Conservation (phyloP, 1,140 invertebrate species). For the Dufourea novaeangliae region DNA sequence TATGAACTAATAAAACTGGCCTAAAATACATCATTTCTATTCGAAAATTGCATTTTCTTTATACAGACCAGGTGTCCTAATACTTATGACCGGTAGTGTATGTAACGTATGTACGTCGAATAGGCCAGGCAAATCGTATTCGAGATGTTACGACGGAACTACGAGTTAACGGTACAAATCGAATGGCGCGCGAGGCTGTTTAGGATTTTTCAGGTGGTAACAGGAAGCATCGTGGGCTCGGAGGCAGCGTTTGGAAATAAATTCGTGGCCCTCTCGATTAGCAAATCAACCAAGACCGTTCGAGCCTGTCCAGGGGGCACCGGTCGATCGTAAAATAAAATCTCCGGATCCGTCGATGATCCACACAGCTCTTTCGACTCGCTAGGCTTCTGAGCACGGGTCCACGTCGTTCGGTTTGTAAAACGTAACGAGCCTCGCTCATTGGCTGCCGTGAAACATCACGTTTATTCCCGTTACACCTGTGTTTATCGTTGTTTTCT, state of each 20-base stretch:
- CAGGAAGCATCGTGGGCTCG: slow-evolving; percentile 51
- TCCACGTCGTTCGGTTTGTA: not conserved
- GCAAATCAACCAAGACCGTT: slow-evolving; percentile 2
- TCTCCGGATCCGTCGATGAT: not conserved
- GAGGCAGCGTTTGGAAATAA: slow-evolving; percentile 38
- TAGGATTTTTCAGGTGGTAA: slow-evolving; percentile 50
- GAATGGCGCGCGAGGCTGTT: slow-evolving; percentile 12
- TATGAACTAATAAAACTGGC: too few relatives aligned
- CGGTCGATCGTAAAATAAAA: slow-evolving; percentile 45
- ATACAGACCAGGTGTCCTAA: too few relatives aligned
- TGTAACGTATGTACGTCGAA: slow-evolving; percentile 9
- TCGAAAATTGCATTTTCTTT: too few relatives aligned
- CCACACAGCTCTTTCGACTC: not conserved
- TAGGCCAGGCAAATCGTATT: slow-evolving; percentile 52
- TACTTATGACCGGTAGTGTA: too few relatives aligned
- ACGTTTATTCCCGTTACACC: not conserved
- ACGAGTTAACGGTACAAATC: slow-evolving; percentile 73
- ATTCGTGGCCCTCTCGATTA: slow-evolving; percentile 41
- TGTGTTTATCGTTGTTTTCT: not conserved
- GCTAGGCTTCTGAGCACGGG: not conserved
- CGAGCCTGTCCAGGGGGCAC: not conserved
- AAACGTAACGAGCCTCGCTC: not conserved
- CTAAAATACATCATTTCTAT: too few relatives aligned
- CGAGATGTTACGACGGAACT: slow-evolving; percentile 64
- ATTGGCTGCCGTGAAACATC: not conserved